phyloP scores from a whole-genome alignment of 1,140 invertebrate genomes.

The Odontomachus brunneus region DNA sequence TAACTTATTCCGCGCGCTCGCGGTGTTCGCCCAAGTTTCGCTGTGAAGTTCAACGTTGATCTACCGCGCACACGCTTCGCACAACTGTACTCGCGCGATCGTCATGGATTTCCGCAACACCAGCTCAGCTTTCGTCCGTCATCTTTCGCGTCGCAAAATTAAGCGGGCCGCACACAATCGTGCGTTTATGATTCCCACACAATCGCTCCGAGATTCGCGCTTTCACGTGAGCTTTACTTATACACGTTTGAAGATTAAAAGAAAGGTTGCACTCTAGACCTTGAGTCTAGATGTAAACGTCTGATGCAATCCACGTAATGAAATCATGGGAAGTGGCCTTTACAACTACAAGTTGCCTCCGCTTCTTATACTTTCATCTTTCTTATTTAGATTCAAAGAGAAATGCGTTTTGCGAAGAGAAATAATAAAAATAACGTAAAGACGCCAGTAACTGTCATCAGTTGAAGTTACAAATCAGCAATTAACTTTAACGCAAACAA shows the following conservation, averaged over 20 bases:
- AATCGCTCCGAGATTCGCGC: constrained; percentile 29
- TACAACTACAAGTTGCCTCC: neutral
- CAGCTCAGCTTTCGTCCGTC: constrained; percentile 19
- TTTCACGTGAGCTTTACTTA: neutral
- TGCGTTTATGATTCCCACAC: neutral
- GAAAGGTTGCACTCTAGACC: neutral
- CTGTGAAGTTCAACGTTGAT: constrained; percentile 36
- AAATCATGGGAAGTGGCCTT: neutral
- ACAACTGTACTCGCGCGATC: neutral
- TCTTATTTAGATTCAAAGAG: neutral
- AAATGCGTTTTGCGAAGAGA: constrained; percentile 3
- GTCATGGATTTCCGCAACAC: constrained; percentile 32
- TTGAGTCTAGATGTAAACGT: neutral
- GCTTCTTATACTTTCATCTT: neutral
- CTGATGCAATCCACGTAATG: neutral
- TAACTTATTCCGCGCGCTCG: constrained; percentile 64
- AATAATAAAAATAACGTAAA: no score
- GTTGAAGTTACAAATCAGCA: no score
- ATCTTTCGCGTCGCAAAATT: constrained; percentile 12
- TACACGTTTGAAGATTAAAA: neutral
- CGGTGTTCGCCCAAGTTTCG: constrained; percentile 47
- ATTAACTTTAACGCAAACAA: no score
- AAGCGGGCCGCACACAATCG: constrained; percentile 9
- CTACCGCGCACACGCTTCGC: constrained; percentile 12
- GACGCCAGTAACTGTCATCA: no score